Percentiles rank a stretch among this genome's conserved stretches.
Conservation (phyloP, 2,797 vertebrate genomes). For the Helostoma temminkii region DNA sequence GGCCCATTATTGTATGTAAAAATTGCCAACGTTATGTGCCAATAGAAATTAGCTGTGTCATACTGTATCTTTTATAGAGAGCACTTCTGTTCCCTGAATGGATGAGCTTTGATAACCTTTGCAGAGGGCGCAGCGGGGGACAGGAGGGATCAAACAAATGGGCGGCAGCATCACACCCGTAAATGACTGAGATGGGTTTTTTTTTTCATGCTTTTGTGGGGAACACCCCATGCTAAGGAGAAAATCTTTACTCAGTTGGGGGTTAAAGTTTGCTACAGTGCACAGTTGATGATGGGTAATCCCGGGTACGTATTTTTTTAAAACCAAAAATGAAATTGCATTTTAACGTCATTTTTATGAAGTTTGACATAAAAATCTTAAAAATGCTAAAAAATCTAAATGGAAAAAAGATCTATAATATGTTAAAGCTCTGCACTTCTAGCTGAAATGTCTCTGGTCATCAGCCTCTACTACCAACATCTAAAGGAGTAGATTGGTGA, state of each 20-base stretch:
- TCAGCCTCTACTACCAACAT: slow-evolving; percentile 66
- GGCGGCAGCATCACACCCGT: slow-evolving; percentile 75
- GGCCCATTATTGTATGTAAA: slow-evolving; percentile 59
- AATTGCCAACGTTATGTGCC: slow-evolving; percentile 77
- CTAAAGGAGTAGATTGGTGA: slow-evolving; percentile 69
- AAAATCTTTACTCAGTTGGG: slow-evolving; percentile 75
- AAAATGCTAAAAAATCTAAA: slow-evolving; percentile 79
- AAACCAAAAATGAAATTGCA: slow-evolving; percentile 86
- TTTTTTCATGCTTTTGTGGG: slow-evolving; percentile 70
- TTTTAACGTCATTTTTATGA: slow-evolving; percentile 86
- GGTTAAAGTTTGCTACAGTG: slow-evolving; percentile 83
- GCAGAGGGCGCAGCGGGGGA: slow-evolving; percentile 69
- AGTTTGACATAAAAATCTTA: slow-evolving; percentile 83
- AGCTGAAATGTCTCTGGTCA: slow-evolving; percentile 80
- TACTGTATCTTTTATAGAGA: slow-evolving; percentile 61
- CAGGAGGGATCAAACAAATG: slow-evolving; percentile 72
- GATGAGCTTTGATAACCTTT: slow-evolving; percentile 77
- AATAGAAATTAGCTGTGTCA: slow-evolving; percentile 70
- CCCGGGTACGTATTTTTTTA: slow-evolving; percentile 88
- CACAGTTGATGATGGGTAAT: slow-evolving; percentile 85
- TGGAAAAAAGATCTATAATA: slow-evolving; percentile 73
- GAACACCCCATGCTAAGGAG: slow-evolving; percentile 64
- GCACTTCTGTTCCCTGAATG: slow-evolving; percentile 67
- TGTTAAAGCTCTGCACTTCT: slow-evolving; percentile 85
- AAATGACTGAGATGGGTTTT: slow-evolving; percentile 61